These are phyloP conservation scores for Drosophila setifemur DNA, from an alignment of 1,140 invertebrate species.

Conservation along the genomic window DNA sequence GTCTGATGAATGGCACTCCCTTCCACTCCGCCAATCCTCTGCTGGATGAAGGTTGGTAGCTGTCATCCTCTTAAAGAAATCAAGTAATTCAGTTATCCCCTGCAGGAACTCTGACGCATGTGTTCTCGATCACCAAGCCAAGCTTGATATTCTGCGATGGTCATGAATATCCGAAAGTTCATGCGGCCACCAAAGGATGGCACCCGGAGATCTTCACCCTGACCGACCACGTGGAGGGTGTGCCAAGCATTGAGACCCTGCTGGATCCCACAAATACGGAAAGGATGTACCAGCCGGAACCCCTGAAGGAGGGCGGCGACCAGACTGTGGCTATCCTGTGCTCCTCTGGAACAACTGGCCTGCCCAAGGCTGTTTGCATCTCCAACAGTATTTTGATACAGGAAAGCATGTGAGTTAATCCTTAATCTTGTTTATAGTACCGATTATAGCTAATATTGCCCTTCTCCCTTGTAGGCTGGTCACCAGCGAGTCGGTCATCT, in stretches of 20 bases:
- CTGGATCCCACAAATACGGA: slow-evolving; percentile 57
- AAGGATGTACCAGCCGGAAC: slow-evolving; percentile 57
- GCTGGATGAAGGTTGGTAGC: slow-evolving; percentile 52
- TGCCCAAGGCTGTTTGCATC: slow-evolving; percentile 90
- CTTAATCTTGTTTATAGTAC: not conserved
- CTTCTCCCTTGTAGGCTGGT: slow-evolving; percentile 22
- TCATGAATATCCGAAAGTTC: slow-evolving; percentile 57
- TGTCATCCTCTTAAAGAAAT: not conserved
- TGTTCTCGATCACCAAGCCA: slow-evolving; percentile 63
- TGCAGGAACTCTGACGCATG: slow-evolving; percentile 57
- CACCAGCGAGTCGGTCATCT: slow-evolving; percentile 54
- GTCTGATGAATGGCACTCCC: slow-evolving; percentile 66
- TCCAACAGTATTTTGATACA: slow-evolving; percentile 84
- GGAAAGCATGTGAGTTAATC: slow-evolving; percentile 40
- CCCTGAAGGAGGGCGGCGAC: slow-evolving; percentile 46
- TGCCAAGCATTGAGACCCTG: slow-evolving; percentile 58
- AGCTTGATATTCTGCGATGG: slow-evolving; percentile 72
- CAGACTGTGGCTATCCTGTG: slow-evolving; percentile 80
- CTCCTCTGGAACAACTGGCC: slow-evolving; percentile 90
- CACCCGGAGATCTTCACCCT: slow-evolving; percentile 65
- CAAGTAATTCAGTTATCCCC: not conserved
- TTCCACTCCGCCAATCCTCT: slow-evolving; percentile 61
- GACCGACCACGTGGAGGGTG: slow-evolving; percentile 43
- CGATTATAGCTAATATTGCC: not conserved
- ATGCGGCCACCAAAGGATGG: slow-evolving; percentile 45